A percentile compares a stretch with the other conserved stretches of the same genome.
Conservation (phyloP, 1,140 invertebrate genomes). For the Theocolax elegans region DNA sequence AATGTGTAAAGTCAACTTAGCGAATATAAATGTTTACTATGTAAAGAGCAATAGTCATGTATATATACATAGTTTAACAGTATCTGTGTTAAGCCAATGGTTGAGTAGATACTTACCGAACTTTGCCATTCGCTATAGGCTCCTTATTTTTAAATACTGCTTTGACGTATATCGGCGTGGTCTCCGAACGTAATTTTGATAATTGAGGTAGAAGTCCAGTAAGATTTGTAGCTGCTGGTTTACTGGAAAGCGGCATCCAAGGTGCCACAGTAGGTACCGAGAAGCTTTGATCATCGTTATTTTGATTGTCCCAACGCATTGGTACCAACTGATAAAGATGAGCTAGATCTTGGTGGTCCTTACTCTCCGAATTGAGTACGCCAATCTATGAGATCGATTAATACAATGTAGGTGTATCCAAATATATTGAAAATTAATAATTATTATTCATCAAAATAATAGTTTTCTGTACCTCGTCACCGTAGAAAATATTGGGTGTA, state of each 20-base stretch:
- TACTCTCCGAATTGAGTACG: conserved; percentile 57
- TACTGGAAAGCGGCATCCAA: conserved; percentile 70
- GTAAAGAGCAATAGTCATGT: no score
- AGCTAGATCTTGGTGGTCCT: conserved; percentile 72
- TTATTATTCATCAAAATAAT: no score
- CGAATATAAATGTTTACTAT: no score
- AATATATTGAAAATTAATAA: no score
- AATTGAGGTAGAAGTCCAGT: conserved; percentile 69
- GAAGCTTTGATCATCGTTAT: conserved; percentile 13
- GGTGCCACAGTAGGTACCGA: conserved; percentile 59
- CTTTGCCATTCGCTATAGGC: conserved; percentile 72
- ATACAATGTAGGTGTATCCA: background rate
- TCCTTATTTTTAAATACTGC: conserved; percentile 73
- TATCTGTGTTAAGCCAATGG: no score
- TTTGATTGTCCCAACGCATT: conserved; percentile 71
- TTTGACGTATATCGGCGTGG: conserved; percentile 78
- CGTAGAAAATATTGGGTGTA: conserved; percentile 83
- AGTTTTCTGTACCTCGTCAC: conserved; percentile 86
- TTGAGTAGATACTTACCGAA: conserved; percentile 65
- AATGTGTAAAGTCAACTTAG: background rate
- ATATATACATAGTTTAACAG: no score
- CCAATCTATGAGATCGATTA: conserved; percentile 54
- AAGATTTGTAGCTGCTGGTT: conserved; percentile 62
- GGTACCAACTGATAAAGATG: conserved; percentile 74
- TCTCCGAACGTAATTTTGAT: conserved; percentile 68